Percentiles rank a stretch among this genome's conserved stretches.
Evolutionary conservation across 2,113 vertebrate genomes (phyloP).

Genomic region (Sphyrna mokarran): DNA sequence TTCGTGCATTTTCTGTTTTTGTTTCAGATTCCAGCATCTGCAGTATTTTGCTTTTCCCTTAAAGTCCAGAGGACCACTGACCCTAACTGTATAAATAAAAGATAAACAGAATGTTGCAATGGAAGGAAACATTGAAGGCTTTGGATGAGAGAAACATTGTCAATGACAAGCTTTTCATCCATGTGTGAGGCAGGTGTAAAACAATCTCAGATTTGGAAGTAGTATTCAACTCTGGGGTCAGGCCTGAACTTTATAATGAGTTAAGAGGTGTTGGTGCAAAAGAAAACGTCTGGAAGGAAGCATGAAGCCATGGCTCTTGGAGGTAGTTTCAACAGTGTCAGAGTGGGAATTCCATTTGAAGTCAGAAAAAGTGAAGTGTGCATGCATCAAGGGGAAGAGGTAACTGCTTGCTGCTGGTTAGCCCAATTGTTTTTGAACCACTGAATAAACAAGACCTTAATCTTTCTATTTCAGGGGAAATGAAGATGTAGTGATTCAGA

Average conservation of each 20-base stretch:
- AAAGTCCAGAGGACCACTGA: not conserved
- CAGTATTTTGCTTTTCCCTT: not conserved
- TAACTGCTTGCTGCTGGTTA: slow-evolving; percentile 22
- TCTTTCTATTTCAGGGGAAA: not conserved
- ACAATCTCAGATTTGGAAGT: not conserved
- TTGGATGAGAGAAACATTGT: not conserved
- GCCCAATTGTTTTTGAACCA: not conserved
- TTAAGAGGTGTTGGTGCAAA: not conserved
- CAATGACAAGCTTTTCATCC: not conserved
- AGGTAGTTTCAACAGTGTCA: not conserved
- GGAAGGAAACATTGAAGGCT: not conserved
- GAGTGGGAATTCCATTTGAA: not conserved
- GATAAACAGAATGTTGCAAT: not conserved
- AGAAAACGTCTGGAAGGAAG: not conserved
- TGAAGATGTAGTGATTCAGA: not conserved
- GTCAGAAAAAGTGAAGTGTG: not conserved
- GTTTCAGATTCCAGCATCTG: too few species aligned
- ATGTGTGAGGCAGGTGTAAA: not conserved
- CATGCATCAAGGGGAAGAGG: not conserved
- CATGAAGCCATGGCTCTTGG: not conserved
- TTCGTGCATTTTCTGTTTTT: too few species aligned
- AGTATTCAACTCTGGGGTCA: not conserved
- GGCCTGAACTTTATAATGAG: not conserved
- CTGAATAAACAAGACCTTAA: not conserved
- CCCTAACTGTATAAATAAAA: not conserved